phyloP scores from a whole-genome alignment of 2,113 vertebrate genomes.

The Eurystomus gularis region DNA sequence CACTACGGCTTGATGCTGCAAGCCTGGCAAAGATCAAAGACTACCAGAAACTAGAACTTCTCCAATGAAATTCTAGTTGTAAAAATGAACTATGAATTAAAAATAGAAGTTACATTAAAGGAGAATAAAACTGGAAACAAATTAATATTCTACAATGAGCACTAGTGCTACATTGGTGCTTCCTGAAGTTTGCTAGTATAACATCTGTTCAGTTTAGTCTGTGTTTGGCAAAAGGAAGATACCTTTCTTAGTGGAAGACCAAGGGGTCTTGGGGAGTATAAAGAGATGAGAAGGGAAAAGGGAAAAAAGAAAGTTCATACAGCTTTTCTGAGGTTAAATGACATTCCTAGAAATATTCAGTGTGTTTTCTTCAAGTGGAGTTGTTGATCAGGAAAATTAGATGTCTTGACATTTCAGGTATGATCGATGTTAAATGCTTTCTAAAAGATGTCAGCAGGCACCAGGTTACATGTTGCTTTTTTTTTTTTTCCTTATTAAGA shows the following conservation, averaged over 20 bases:
- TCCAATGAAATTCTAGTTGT: too few relatives aligned
- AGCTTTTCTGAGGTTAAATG: not conserved
- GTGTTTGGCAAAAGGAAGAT: not conserved
- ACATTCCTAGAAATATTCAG: not conserved
- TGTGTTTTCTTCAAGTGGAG: not conserved
- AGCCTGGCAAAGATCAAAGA: not conserved
- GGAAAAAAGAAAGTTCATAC: not conserved
- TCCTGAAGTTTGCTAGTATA: not conserved
- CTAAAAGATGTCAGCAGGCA: not conserved
- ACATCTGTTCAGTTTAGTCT: not conserved
- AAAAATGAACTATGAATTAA: not conserved
- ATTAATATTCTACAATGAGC: not conserved
- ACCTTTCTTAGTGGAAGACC: not conserved
- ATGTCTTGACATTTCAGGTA: not conserved
- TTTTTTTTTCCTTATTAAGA: not conserved
- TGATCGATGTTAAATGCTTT: not conserved
- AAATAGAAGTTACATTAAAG: not conserved
- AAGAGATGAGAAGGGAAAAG: not conserved
- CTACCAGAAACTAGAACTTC: not conserved
- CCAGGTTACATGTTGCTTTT: not conserved
- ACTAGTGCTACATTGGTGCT: not conserved
- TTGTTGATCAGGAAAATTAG: not conserved
- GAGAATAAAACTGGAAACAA: not conserved
- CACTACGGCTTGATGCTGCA: not conserved
- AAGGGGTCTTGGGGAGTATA: rapidly evolving